Evolutionary conservation across 2,113 vertebrate species (phyloP).

Genomic region (Micronycteris hirsuta): DNA sequence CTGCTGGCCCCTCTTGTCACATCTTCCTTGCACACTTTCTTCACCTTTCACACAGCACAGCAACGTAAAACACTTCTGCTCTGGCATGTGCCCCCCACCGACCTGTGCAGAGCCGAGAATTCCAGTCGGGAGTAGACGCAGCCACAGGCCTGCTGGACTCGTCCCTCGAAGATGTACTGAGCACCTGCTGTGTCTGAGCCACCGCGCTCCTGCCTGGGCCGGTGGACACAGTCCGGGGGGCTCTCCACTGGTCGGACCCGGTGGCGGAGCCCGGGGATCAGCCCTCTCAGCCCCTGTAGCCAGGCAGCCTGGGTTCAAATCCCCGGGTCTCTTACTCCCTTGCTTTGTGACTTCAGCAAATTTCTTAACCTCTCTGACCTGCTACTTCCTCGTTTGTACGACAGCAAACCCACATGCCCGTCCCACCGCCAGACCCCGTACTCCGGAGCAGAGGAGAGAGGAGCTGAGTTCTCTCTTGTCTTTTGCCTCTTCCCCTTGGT

Average conservation of each 20-base stretch:
- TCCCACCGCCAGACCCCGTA: not conserved
- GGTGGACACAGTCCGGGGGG: rapidly evolving
- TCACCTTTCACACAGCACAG: not conserved
- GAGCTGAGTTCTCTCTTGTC: not conserved
- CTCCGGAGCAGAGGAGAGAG: not conserved
- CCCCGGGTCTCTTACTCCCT: not conserved
- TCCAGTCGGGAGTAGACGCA: not conserved
- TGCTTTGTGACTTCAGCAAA: not conserved
- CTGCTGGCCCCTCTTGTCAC: not conserved
- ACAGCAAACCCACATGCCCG: not conserved
- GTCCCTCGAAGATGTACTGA: not conserved
- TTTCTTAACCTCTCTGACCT: not conserved
- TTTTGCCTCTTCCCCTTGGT: not conserved
- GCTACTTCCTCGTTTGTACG: not conserved
- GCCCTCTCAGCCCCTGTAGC: not conserved
- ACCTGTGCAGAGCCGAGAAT: not conserved
- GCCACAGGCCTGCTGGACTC: not conserved
- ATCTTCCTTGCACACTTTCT: not conserved
- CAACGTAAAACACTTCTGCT: not conserved
- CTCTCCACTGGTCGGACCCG: rapidly evolving
- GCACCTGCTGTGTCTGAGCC: not conserved
- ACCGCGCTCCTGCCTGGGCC: not conserved
- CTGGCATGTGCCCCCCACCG: not conserved
- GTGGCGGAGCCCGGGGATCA: too few relatives aligned
- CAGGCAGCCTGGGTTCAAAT: not conserved